Conservation (phyloP, 2,113 vertebrate species). For the Pseudonaja textilis region DNA sequence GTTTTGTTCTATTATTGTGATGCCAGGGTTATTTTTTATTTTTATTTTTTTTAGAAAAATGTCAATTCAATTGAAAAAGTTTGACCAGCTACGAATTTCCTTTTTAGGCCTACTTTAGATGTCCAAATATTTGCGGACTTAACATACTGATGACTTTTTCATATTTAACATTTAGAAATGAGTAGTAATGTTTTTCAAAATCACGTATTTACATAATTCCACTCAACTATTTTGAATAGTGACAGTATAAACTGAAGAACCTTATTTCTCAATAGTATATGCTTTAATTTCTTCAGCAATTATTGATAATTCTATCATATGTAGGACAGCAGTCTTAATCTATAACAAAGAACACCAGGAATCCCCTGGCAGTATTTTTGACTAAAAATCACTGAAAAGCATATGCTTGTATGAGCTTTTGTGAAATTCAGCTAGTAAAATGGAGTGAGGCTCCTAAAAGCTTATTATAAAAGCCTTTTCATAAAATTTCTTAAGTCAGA, state of each 20-base stretch:
- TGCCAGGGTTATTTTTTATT: slow-evolving; percentile 38
- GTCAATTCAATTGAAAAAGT: slow-evolving; percentile 50
- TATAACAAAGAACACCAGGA: not conserved
- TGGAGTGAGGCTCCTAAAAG: not conserved
- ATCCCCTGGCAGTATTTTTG: not conserved
- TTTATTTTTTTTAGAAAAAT: slow-evolving; percentile 52
- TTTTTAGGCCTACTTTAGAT: slow-evolving; percentile 67
- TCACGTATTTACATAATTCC: slow-evolving; percentile 33
- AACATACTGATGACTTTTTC: slow-evolving; percentile 23
- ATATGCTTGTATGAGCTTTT: not conserved
- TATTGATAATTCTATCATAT: not conserved
- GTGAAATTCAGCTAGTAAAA: not conserved
- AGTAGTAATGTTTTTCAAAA: slow-evolving; percentile 44
- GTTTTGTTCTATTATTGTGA: slow-evolving; percentile 72
- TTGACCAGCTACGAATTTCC: slow-evolving; percentile 49
- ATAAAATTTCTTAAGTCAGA: not conserved
- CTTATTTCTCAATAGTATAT: not conserved
- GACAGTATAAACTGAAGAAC: not conserved
- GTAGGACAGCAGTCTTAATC: not conserved
- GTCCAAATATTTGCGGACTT: slow-evolving; percentile 47
- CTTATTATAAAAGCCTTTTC: not conserved
- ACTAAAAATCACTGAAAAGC: not conserved
- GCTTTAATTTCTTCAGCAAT: not conserved
- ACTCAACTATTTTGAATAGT: slow-evolving; percentile 31
- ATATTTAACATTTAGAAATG: slow-evolving; percentile 44